phyloP scores from a whole-genome alignment of 1,140 invertebrate genomes.

The Aphelenchoides besseyi region DNA sequence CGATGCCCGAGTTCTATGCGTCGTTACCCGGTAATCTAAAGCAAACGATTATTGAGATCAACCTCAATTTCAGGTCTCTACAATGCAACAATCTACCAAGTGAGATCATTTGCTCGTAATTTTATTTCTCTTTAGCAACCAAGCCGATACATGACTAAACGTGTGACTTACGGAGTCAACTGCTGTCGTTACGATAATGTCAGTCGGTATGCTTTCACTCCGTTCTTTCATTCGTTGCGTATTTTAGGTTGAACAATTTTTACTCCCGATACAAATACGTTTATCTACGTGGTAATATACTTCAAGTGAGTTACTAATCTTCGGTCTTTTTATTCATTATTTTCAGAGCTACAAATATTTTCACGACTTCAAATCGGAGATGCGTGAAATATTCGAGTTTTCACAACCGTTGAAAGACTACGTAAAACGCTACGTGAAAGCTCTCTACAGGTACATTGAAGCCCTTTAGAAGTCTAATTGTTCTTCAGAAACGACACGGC shows the following conservation, averaged over 20 bases:
- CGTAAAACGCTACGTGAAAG: not conserved
- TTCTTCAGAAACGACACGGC: conserved; percentile 9
- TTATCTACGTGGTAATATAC: not conserved
- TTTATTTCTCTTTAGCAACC: not conserved
- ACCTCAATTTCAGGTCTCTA: too few species aligned
- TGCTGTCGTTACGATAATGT: not conserved
- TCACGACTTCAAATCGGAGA: not conserved
- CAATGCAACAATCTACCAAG: not conserved
- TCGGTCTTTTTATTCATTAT: too few species aligned
- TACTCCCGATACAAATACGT: not conserved
- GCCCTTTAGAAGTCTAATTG: not conserved
- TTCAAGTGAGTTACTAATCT: too few species aligned
- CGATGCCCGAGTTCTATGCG: not conserved
- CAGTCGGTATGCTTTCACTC: not conserved
- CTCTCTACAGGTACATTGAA: not conserved
- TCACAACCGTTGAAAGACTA: not conserved
- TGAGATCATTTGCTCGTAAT: not conserved
- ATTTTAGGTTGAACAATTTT: not conserved
- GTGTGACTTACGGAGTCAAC: not conserved
- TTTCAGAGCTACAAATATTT: not conserved
- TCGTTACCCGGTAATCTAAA: not conserved
- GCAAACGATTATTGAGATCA: too few species aligned
- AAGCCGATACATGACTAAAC: not conserved
- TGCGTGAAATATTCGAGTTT: not conserved
- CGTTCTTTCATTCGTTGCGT: not conserved